A percentile compares a stretch with the other conserved stretches of the same genome.
These are phyloP conservation scores for Rhodinocichla rosea DNA, from an alignment of 2,113 vertebrate species.

Conservation along the genomic window DNA sequence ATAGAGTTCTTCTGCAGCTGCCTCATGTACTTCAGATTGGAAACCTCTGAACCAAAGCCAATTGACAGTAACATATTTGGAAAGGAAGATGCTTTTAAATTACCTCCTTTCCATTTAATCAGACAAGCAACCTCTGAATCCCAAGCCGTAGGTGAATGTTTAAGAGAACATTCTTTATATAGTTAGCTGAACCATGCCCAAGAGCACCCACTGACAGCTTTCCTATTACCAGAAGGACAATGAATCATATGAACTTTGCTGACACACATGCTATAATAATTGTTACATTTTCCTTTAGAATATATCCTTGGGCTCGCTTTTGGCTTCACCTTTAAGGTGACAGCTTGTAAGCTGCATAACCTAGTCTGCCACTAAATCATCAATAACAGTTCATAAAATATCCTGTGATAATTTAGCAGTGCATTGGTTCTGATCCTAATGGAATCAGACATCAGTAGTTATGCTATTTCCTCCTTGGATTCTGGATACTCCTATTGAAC, in stretches of 20 bases:
- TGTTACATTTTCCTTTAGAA: constrained; percentile 65
- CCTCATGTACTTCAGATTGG: constrained; percentile 55
- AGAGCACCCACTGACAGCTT: constrained; percentile 66
- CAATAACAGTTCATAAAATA: constrained; percentile 55
- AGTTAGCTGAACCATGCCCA: constrained; percentile 63
- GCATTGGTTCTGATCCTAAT: constrained; percentile 64
- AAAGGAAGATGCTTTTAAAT: constrained; percentile 67
- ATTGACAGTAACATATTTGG: constrained; percentile 66
- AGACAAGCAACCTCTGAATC: constrained; percentile 65
- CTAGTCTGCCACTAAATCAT: constrained; percentile 60
- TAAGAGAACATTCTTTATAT: constrained; percentile 61
- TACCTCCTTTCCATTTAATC: constrained; percentile 68
- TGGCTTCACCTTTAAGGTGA: constrained; percentile 66
- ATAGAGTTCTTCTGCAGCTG: constrained; percentile 34
- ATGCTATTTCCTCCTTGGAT: constrained; percentile 49
- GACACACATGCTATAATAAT: constrained; percentile 64
- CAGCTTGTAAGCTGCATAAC: constrained; percentile 58
- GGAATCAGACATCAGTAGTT: constrained; percentile 62
- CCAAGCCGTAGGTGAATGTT: constrained; percentile 61
- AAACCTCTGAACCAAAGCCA: constrained; percentile 62
- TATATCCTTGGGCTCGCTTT: constrained; percentile 55
- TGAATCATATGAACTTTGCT: constrained; percentile 68
- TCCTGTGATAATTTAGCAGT: constrained; percentile 48
- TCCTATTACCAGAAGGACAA: constrained; percentile 70
- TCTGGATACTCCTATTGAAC: constrained; percentile 56